These are phyloP conservation scores for Hypomecis punctinalis DNA, from an alignment of 2,888 invertebrate species.

Conservation along the genomic window DNA sequence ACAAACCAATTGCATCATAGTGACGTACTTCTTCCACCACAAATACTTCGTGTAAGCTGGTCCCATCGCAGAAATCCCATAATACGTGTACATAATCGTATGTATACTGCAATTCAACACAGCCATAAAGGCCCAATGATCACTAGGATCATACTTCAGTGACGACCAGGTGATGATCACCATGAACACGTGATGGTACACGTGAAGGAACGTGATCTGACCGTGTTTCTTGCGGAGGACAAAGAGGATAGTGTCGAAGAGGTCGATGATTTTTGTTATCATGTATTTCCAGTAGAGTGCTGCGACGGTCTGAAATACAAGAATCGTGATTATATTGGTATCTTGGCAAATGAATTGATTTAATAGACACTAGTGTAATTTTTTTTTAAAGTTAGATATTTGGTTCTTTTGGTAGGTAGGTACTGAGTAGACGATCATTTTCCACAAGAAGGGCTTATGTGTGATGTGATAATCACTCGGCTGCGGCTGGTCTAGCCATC, in stretches of 20 bases:
- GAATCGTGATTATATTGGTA: neutral
- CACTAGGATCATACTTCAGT: constrained; percentile 89
- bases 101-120: constrained; percentile 89
- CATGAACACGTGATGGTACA: constrained; percentile 92
- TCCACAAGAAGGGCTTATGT: too few species aligned
- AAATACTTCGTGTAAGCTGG: constrained; percentile 87
- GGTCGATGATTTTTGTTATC: constrained; percentile 88
- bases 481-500: too few species aligned
- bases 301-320: constrained; percentile 49
- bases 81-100: constrained; percentile 90
- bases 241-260: constrained; percentile 91
- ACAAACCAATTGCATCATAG: constrained; percentile 88
- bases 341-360: too few species aligned
- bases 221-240: constrained; percentile 90
- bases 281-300: constrained; percentile 87
- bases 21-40: constrained; percentile 94
- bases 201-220: constrained; percentile 93
- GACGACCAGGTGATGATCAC: constrained; percentile 89
- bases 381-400: too few species aligned
- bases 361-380: too few species aligned
- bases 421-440: too few species aligned
- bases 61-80: constrained; percentile 88
- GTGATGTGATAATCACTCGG: too few species aligned
- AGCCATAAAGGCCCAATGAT: constrained; percentile 89
- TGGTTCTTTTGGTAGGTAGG: too few species aligned